A percentile compares a stretch with the other conserved stretches of the same genome.
These are phyloP conservation scores for Xanthorhoe spadicearia DNA, from an alignment of 2,888 invertebrate species.

Conservation along the genomic window DNA sequence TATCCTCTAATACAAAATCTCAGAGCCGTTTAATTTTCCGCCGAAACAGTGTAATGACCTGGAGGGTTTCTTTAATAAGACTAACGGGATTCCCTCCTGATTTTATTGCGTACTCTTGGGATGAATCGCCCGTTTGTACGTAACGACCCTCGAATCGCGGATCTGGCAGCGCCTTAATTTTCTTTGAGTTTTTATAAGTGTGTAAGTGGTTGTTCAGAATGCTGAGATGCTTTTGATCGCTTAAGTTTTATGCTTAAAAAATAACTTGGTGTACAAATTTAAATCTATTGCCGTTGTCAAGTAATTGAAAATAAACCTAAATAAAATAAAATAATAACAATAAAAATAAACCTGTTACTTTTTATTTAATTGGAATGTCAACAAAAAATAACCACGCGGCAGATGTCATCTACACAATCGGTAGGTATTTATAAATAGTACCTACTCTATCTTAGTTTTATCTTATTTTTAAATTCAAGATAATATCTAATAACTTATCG, in stretches of 20 bases:
- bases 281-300: no score
- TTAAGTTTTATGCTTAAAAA: neutral
- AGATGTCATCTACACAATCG: no score
- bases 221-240: slow-evolving; percentile 18
- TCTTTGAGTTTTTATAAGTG: slow-evolving; percentile 57
- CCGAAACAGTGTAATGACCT: slow-evolving; percentile 68
- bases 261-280: neutral
- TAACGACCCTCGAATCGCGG: slow-evolving; percentile 68
- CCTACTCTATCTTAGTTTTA: no score
- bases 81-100: slow-evolving; percentile 65
- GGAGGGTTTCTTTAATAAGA: slow-evolving; percentile 64
- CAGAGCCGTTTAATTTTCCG: slow-evolving; percentile 65
- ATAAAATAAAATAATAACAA: no score
- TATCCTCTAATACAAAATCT: slow-evolving; percentile 35
- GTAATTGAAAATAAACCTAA: no score
- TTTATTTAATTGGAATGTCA: no score
- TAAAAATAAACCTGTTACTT: no score
- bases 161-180: slow-evolving; percentile 65
- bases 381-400: no score
- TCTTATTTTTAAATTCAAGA: no score
- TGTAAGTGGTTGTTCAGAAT: slow-evolving; percentile 43
- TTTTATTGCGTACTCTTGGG: slow-evolving; percentile 68
- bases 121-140: slow-evolving; percentile 68
- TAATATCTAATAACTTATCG: no score
- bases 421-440: no score